Conservation (phyloP, 2,797 vertebrate genomes). For the Acanthopagrus latus region DNA sequence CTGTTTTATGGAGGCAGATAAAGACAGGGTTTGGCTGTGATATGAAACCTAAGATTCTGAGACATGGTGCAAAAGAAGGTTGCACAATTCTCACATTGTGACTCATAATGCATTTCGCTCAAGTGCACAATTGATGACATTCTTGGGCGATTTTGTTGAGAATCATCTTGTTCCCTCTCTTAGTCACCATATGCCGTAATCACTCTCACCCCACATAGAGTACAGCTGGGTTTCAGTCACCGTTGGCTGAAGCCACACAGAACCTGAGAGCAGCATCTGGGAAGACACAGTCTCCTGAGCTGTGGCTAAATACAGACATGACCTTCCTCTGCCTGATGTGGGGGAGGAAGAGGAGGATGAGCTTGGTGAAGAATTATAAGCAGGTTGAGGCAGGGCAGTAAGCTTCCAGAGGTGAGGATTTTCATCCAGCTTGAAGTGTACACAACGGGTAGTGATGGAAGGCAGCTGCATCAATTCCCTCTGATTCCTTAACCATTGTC, state of each 20-base stretch:
- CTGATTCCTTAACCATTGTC: conserved; percentile 64
- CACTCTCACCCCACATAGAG: background rate
- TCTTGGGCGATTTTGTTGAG: background rate
- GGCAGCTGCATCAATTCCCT: conserved; percentile 68
- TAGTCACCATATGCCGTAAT: background rate
- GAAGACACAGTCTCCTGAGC: conserved; percentile 37
- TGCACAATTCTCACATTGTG: conserved; percentile 6
- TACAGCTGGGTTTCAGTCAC: conserved; percentile 18
- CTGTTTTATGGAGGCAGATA: conserved; percentile 41
- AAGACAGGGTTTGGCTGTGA: background rate
- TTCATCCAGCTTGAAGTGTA: conserved; percentile 51
- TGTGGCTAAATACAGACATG: conserved; percentile 62
- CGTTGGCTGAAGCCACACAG: conserved; percentile 34
- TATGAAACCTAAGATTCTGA: conserved; percentile 15
- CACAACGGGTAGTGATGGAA: conserved; percentile 67
- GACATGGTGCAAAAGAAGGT: background rate
- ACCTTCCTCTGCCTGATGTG: conserved; percentile 54
- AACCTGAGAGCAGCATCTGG: conserved; percentile 53
- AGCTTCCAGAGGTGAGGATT: conserved; percentile 26
- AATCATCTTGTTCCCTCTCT: conserved; percentile 2
- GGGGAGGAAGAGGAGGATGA: conserved; percentile 41
- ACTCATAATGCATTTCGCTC: background rate
- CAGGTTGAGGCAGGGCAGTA: conserved; percentile 21
- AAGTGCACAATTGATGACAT: background rate
- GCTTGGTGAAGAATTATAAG: conserved; percentile 33